phyloP scores from a whole-genome alignment of 1,140 invertebrate genomes.

The Drosophila lini region DNA sequence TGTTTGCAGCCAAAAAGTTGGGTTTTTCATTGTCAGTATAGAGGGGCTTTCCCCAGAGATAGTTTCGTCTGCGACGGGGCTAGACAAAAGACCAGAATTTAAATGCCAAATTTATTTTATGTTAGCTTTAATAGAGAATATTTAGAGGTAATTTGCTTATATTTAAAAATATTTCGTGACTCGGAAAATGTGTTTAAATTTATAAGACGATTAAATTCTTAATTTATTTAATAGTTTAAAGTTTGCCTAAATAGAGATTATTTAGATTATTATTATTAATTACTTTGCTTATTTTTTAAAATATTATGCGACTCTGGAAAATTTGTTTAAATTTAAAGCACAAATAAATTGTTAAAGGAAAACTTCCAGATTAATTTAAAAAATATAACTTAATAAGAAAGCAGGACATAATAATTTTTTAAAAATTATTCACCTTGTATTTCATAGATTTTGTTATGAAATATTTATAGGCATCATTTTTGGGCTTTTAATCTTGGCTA shows the following conservation, averaged over 20 bases:
- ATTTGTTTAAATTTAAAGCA: neutral
- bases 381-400: too few relatives aligned
- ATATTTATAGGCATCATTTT: neutral
- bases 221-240: neutral
- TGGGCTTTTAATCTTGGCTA: neutral
- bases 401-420: too few relatives aligned
- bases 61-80: neutral
- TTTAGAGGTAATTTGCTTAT: neutral
- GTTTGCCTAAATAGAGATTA: neutral
- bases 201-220: neutral
- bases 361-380: too few relatives aligned
- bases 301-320: neutral
- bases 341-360: too few relatives aligned
- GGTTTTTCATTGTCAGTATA: neutral
- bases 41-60: slow-evolving; percentile 9
- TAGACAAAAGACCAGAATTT: neutral
- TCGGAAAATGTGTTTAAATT: neutral
- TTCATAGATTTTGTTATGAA: too few relatives aligned
- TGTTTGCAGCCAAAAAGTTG: slow-evolving; percentile 16
- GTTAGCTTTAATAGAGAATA: neutral
- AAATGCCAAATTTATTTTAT: neutral
- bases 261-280: too few relatives aligned
- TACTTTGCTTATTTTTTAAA: neutral
- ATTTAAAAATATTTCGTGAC: neutral
- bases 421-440: neutral